Evolutionary conservation across 1,140 invertebrate species (phyloP).

Genomic region (Anastrepha obliqua): DNA sequence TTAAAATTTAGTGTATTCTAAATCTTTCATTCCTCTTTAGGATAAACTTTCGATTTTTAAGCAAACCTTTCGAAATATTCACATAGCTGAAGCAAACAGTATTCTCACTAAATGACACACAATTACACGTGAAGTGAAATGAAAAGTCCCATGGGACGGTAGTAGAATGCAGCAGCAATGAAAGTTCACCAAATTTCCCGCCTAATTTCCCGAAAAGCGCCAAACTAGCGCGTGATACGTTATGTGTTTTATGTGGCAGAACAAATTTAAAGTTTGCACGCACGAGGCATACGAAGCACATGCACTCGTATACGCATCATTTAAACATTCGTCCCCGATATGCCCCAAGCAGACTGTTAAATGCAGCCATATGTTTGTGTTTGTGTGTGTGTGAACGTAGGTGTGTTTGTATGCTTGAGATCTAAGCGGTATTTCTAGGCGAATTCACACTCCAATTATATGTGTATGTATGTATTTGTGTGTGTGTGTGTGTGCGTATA

Average conservation of each 20-base stretch:
- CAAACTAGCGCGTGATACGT: not conserved
- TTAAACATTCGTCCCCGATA: not conserved
- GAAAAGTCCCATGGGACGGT: not conserved
- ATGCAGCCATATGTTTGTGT: not conserved
- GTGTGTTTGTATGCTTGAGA: not conserved
- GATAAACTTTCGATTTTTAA: no score
- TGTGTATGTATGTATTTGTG: not conserved
- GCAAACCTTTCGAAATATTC: no score
- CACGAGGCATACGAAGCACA: not conserved
- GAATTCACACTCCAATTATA: not conserved
- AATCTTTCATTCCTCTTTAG: no score
- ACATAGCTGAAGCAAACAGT: no score
- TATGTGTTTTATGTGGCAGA: slow-evolving; percentile 14
- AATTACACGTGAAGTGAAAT: no score
- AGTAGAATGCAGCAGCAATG: not conserved
- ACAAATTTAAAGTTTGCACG: slow-evolving; percentile 39
- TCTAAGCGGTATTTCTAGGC: not conserved
- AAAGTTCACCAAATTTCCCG: slow-evolving; percentile 2
- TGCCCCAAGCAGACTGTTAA: not conserved
- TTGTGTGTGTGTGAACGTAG: no score
- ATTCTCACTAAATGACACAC: no score
- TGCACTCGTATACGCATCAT: not conserved
- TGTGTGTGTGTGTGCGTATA: not conserved
- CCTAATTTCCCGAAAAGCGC: slow-evolving; percentile 5
- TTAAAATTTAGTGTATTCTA: no score